These are phyloP conservation scores for Paracanthobrama guichenoti DNA, from an alignment of 2,113 vertebrate genomes.

Conservation along the genomic window DNA sequence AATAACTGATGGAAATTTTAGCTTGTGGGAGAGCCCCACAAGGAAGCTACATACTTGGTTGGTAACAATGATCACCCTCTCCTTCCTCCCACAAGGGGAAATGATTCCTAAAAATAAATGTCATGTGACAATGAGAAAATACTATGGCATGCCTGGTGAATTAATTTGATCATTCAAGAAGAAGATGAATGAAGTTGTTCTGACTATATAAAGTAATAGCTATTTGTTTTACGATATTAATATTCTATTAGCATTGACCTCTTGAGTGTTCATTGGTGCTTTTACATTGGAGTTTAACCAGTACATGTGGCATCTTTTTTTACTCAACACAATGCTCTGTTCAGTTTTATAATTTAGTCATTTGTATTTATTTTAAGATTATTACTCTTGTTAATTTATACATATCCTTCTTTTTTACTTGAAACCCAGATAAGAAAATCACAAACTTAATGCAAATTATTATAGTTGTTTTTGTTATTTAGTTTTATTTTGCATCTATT, in stretches of 20 bases:
- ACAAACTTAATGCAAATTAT: too few relatives aligned
- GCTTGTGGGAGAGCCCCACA: not conserved
- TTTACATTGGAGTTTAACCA: not conserved
- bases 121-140: not conserved
- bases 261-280: not conserved
- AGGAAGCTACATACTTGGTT: not conserved
- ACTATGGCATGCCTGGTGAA: not conserved
- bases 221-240: not conserved
- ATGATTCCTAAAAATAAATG: not conserved
- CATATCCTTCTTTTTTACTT: not conserved
- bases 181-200: not conserved
- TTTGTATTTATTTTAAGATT: too few relatives aligned
- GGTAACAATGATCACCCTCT: not conserved
- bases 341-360: too few relatives aligned
- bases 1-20: not conserved
- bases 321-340: too few relatives aligned
- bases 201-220: too few relatives aligned
- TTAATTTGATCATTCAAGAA: not conserved
- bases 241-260: too few relatives aligned
- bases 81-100: not conserved
- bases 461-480: too few relatives aligned
- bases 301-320: not conserved
- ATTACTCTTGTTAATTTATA: not conserved
- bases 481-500: not conserved
- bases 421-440: too few relatives aligned